Evolutionary conservation across 2,888 invertebrate species (phyloP).

Genomic region (Abrostola tripartita): DNA sequence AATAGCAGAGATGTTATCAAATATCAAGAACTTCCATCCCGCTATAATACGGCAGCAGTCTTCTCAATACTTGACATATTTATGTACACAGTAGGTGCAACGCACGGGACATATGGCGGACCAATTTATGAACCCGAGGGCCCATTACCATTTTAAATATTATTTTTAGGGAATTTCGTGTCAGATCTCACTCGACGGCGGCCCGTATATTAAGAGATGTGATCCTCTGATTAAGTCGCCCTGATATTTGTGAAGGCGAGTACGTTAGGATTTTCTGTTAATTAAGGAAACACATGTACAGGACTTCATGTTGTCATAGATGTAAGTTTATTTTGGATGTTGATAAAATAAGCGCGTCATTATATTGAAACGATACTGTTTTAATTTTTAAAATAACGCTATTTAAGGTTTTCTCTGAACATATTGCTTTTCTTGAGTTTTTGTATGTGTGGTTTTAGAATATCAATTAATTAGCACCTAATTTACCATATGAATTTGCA

Average conservation of each 20-base stretch:
- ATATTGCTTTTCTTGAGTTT: too few species aligned
- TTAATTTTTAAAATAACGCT: too few species aligned
- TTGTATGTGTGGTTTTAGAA: too few species aligned
- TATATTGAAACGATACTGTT: too few species aligned
- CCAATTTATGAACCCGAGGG: slow-evolving; percentile 86
- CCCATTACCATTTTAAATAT: slow-evolving; percentile 89
- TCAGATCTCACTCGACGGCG: slow-evolving; percentile 87
- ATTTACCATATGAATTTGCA: too few species aligned
- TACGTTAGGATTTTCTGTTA: slow-evolving; percentile 80
- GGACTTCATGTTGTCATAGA: slow-evolving; percentile 61
- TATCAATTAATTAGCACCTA: too few species aligned
- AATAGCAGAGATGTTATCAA: slow-evolving; percentile 48
- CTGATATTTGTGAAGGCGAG: slow-evolving; percentile 77
- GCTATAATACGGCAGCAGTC: slow-evolving; percentile 75
- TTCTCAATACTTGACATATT: slow-evolving; percentile 87
- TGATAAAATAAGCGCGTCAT: not conserved
- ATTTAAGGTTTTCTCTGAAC: too few species aligned
- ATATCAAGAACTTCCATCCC: slow-evolving; percentile 71
- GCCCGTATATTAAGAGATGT: slow-evolving; percentile 86
- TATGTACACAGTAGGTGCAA: slow-evolving; percentile 87
- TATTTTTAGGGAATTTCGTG: slow-evolving; percentile 89
- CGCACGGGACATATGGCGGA: slow-evolving; percentile 86
- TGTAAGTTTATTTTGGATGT: slow-evolving; percentile 32
- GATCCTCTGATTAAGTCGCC: slow-evolving; percentile 86
- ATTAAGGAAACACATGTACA: slow-evolving; percentile 75